A percentile compares a stretch with the other conserved stretches of the same genome.
Evolutionary conservation across 2,113 vertebrate genomes (phyloP).

Genomic region (Pelmatolapia mariae): DNA sequence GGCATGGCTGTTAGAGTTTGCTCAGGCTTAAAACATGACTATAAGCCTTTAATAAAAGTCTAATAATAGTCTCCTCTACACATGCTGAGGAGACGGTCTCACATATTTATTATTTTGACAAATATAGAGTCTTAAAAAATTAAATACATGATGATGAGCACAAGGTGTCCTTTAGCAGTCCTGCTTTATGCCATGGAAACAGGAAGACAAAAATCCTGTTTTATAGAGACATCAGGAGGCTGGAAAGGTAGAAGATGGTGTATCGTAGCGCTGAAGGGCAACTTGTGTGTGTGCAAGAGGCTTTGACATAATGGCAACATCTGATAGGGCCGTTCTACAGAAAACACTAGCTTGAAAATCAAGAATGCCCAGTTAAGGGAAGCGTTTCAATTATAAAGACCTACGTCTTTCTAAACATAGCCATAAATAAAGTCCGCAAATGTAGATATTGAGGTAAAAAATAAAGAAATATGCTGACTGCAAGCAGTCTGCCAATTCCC

Average conservation of each 20-base stretch:
- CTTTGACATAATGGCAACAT: not conserved
- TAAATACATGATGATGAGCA: not conserved
- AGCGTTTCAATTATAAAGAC: not conserved
- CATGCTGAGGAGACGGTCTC: not conserved
- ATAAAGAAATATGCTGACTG: not conserved
- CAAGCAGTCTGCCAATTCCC: not conserved
- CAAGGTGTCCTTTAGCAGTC: not conserved
- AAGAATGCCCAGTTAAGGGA: not conserved
- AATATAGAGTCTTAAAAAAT: not conserved
- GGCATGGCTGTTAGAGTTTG: not conserved
- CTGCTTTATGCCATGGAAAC: rapidly evolving
- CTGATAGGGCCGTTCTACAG: not conserved
- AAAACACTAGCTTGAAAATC: not conserved
- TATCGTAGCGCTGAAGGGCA: not conserved
- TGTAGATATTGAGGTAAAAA: not conserved
- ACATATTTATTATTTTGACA: not conserved
- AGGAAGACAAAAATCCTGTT: not conserved
- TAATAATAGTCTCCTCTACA: not conserved
- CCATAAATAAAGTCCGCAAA: not conserved
- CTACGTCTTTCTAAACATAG: not conserved
- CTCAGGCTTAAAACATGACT: not conserved
- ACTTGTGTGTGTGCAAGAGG: not conserved
- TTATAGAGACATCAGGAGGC: not conserved
- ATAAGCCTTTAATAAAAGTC: not conserved
- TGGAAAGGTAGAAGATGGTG: not conserved